Evolutionary conservation across 2,888 invertebrate genomes (phyloP), one percentile per base, ranked within the genome.

Genomic region (Polydrusus cervinus): DNA sequence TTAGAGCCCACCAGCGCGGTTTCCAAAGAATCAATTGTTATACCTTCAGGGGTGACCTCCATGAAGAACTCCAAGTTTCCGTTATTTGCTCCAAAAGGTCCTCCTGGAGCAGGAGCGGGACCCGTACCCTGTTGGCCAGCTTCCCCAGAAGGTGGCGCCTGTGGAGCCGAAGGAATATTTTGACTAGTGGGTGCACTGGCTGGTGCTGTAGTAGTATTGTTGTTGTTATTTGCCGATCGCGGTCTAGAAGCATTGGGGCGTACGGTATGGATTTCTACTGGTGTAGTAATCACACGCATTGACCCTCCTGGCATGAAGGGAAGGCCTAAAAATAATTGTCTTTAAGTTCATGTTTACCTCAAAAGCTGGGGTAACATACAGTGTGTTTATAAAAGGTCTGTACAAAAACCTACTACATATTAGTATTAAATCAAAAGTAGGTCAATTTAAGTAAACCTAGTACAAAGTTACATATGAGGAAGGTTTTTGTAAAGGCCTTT

Each of bases 31-130:
- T 85, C 85, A 79, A 85, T 85, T 67, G 85, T 86, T 73, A 86
- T 81, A 83, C 87, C 87, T 82, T 89, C 89, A 18, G 89, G 89
- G 55, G 87, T 89, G 67, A 89, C 88, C 82, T 89, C 92, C 90
- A 92, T 91, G 80, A 91, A 88, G 76, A 92, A 89, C 80, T 90
- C 90, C 71, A 91, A 88, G 81, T 90, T 89, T 3, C 85, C 85
- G 82, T 87, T 86, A 75, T 83, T 84, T 57, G 82, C 79, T 69
- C 82, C 82, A 74, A 82, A 81, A 13, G 76, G 68, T 20, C 64
- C 75, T 13, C 71, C 76, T 7, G 74, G 69, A 30, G 74, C 79
- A 43, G 14, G 78, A 62, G 34, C 78, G 61, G 34, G 79, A 6
- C 53, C 47, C 1, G 34, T 34, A 5, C 30, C 25, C 43, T 45